A percentile compares a stretch with the other conserved stretches of the same genome.
These are phyloP conservation scores for Ypsolopha scabrella DNA, from an alignment of 2,888 invertebrate genomes.

Conservation along the genomic window DNA sequence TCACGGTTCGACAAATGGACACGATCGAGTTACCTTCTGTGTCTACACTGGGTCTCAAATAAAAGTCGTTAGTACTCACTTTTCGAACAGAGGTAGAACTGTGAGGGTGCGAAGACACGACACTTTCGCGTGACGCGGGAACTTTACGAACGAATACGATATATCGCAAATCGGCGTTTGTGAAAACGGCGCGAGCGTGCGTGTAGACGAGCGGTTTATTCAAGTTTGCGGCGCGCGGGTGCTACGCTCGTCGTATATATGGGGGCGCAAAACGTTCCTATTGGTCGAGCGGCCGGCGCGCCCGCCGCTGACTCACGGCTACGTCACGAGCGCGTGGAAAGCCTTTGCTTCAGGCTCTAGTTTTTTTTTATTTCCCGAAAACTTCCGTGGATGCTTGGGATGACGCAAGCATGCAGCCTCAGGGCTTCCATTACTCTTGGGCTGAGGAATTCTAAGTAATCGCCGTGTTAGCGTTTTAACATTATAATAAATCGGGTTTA, in stretches of 20 bases:
- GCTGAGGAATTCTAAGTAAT: too few species aligned
- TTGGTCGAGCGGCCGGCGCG: conserved; percentile 41
- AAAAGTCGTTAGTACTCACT: conserved; percentile 33
- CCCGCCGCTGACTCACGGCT: conserved; percentile 32
- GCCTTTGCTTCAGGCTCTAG: conserved; percentile 17
- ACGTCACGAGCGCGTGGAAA: conserved; percentile 44
- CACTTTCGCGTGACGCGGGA: conserved; percentile 32
- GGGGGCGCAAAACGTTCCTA: conserved; percentile 25
- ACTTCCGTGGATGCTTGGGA: neutral
- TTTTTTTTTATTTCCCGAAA: neutral
- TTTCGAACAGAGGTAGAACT: conserved; percentile 19
- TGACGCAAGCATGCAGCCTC: neutral
- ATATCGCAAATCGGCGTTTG: conserved; percentile 21
- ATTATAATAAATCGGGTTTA: too few species aligned
- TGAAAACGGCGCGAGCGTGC: conserved; percentile 14
- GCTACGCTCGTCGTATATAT: conserved; percentile 44
- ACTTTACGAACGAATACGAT: conserved; percentile 9
- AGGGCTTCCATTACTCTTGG: too few species aligned
- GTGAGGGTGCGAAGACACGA: conserved; percentile 16
- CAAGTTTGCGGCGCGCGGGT: conserved; percentile 37
- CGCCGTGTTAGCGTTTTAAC: too few species aligned
- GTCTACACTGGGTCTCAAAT: conserved; percentile 6
- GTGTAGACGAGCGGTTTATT: neutral
- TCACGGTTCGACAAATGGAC: neutral
- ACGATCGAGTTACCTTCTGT: neutral